Evolutionary conservation across 2,113 vertebrate genomes (phyloP).

Genomic region (Xerus inauris): DNA sequence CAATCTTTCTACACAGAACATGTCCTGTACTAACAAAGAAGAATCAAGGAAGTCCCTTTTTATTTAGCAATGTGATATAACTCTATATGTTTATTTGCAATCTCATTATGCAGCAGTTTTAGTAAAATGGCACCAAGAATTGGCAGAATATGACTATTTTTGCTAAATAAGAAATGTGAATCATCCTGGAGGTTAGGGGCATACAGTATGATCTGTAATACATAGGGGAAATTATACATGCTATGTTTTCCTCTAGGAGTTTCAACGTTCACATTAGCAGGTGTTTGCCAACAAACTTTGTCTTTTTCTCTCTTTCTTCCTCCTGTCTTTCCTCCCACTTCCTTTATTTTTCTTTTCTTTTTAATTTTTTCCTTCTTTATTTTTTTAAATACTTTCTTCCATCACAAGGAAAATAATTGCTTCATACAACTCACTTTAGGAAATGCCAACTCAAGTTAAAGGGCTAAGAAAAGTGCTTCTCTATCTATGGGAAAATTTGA

Average conservation of each 20-base stretch:
- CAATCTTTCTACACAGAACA: not conserved
- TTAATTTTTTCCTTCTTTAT: not conserved
- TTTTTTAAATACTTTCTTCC: not conserved
- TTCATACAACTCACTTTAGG: not conserved
- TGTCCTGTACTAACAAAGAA: not conserved
- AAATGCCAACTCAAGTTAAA: not conserved
- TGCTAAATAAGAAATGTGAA: not conserved
- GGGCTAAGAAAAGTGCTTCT: not conserved
- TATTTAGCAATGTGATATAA: not conserved
- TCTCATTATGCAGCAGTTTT: no score
- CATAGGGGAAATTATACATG: not conserved
- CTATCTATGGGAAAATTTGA: not conserved
- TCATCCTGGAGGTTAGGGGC: not conserved
- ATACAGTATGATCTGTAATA: fast-evolving
- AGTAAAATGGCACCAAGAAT: not conserved
- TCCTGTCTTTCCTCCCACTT: fast-evolving
- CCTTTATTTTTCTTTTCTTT: not conserved
- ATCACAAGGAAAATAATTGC: not conserved
- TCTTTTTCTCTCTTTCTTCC: not conserved
- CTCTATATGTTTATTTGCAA: not conserved
- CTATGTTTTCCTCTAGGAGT: not conserved
- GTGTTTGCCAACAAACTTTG: not conserved
- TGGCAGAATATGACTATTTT: not conserved
- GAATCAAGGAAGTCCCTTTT: not conserved
- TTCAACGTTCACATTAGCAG: not conserved